Evolutionary conservation across 2,113 vertebrate genomes (phyloP).

Genomic region (Dromas ardeola): DNA sequence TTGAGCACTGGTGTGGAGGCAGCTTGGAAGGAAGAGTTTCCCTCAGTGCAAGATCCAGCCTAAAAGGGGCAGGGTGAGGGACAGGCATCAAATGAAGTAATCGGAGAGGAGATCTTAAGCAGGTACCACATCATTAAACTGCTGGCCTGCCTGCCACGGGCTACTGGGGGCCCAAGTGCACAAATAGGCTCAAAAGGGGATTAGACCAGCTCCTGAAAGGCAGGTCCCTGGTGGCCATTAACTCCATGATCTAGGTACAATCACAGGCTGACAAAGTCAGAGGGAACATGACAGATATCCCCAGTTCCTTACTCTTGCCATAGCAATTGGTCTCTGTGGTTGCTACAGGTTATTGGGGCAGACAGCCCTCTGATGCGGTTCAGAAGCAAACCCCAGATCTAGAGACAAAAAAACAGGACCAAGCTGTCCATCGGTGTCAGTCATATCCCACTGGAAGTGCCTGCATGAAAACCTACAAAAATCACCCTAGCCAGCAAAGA

Average conservation of each 20-base stretch:
- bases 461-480: neutral
- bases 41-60: neutral
- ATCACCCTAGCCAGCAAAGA: neutral
- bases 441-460: neutral
- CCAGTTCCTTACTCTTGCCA: neutral
- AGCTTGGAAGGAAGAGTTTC: neutral
- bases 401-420: neutral
- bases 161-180: neutral
- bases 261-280: neutral
- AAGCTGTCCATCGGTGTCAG: neutral
- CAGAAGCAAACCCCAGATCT: neutral
- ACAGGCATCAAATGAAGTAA: neutral
- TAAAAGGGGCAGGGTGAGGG: neutral
- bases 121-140: neutral
- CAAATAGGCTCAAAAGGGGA: neutral
- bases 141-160: neutral
- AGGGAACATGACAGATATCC: neutral
- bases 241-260: neutral
- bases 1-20: neutral
- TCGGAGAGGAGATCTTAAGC: neutral
- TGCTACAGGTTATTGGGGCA: neutral
- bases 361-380: neutral
- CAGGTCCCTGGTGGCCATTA: neutral
- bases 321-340: neutral
- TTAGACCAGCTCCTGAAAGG: neutral